These are phyloP conservation scores for Alexandromys oeconomus DNA, from an alignment of 2,797 vertebrate species.

Conservation along the genomic window DNA sequence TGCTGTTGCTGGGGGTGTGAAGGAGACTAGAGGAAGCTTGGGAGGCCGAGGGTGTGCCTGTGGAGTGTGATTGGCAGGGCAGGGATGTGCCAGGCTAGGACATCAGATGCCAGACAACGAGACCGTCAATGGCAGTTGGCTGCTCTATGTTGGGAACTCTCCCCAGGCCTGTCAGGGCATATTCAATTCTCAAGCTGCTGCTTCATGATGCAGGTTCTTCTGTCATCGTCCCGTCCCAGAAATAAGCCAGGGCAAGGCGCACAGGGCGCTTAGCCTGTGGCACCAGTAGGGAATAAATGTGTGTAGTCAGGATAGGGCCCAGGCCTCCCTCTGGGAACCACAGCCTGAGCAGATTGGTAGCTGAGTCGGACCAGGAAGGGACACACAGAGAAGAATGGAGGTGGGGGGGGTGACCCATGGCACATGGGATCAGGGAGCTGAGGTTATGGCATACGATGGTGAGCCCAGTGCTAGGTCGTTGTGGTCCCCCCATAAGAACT, in stretches of 20 bases:
- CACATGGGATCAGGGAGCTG: background rate
- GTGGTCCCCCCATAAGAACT: background rate
- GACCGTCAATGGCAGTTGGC: rapidly evolving
- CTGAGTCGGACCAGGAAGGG: background rate
- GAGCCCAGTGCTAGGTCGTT: background rate
- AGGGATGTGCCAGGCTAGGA: background rate
- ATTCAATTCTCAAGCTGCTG: rapidly evolving
- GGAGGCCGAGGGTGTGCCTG: background rate
- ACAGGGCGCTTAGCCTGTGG: background rate
- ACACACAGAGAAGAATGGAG: background rate
- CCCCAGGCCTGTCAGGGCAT: background rate
- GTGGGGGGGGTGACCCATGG: background rate
- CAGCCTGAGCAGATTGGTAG: rapidly evolving
- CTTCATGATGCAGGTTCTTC: rapidly evolving
- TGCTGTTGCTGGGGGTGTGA: background rate
- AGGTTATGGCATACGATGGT: background rate
- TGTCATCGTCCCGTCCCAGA: rapidly evolving
- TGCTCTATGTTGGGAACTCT: rapidly evolving
- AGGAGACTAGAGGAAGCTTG: rapidly evolving
- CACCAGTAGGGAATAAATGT: background rate
- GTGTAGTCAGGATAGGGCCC: rapidly evolving
- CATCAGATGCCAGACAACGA: rapidly evolving
- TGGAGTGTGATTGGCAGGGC: rapidly evolving
- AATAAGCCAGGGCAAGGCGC: background rate
- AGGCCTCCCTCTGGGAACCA: background rate